Evolutionary conservation across 1,140 invertebrate species (phyloP).

Genomic region (Alviniconcha marisindica): DNA sequence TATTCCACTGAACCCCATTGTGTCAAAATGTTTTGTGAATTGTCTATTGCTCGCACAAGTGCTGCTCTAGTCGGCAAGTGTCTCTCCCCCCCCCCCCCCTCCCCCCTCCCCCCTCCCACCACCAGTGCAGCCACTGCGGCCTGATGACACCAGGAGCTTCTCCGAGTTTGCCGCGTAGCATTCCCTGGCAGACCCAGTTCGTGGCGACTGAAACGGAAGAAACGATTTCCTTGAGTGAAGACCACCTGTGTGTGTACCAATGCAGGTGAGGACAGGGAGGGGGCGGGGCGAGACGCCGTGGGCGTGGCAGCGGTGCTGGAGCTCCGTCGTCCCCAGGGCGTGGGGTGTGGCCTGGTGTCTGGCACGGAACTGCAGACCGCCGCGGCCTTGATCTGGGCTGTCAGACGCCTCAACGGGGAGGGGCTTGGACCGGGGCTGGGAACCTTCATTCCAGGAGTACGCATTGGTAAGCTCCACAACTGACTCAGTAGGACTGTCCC

Average conservation of each 20-base stretch:
- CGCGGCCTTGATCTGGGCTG: conserved; percentile 19
- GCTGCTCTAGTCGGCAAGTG: neutral
- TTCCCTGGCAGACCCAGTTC: neutral
- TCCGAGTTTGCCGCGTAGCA: neutral
- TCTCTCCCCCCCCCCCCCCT: neutral
- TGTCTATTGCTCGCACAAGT: neutral
- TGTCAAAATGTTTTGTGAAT: neutral
- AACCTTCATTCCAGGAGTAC: conserved; percentile 15
- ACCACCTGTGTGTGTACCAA: neutral
- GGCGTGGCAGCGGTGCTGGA: neutral
- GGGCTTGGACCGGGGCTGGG: neutral
- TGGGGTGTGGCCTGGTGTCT: neutral
- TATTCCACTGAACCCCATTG: no score
- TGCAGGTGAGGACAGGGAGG: neutral
- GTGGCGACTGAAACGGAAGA: neutral
- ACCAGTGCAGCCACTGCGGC: neutral
- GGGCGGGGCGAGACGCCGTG: neutral
- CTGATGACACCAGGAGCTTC: neutral
- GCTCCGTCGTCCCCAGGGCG: neutral
- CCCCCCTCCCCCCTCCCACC: neutral
- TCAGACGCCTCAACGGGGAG: conserved; percentile 15
- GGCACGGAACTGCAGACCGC: neutral
- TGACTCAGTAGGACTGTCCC: neutral
- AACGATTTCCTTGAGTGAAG: neutral
- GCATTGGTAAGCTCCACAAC: conserved; percentile 9